A percentile compares a stretch with the other conserved stretches of the same genome.
Evolutionary conservation across 2,113 vertebrate genomes (phyloP).

Genomic region (Plecturocebus donacophilus): DNA sequence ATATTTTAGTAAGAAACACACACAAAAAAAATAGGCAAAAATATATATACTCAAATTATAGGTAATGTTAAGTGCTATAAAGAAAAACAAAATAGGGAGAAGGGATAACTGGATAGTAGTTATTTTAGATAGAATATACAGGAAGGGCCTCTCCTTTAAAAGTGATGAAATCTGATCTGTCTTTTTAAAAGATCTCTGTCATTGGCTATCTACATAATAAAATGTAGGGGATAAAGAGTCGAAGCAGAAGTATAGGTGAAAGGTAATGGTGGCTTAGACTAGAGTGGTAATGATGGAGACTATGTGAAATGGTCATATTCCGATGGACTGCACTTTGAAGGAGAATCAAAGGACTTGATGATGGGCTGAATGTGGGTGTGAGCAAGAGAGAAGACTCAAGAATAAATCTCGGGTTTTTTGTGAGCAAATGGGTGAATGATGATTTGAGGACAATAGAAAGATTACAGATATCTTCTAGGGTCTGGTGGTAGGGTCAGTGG

Average conservation of each 20-base stretch:
- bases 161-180: slow-evolving; percentile 10
- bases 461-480: not conserved
- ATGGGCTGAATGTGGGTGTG: not conserved
- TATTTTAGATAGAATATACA: not conserved
- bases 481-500: not conserved
- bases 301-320: not conserved
- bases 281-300: not conserved
- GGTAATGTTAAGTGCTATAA: not conserved
- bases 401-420: not conserved
- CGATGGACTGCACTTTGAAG: not conserved
- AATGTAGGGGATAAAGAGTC: not conserved
- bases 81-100: not conserved
- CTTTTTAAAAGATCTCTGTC: slow-evolving; percentile 27
- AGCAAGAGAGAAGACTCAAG: slow-evolving; percentile 16
- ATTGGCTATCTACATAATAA: not conserved
- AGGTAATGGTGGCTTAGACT: not conserved
- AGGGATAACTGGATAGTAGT: not conserved
- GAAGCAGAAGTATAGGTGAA: not conserved
- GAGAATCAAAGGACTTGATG: not conserved
- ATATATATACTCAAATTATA: slow-evolving; percentile 24
- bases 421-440: not conserved
- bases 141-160: not conserved
- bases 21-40: not conserved
- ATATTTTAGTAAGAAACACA: slow-evolving; percentile 32
- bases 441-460: not conserved